A percentile compares a stretch with the other conserved stretches of the same genome.
These are phyloP conservation scores for Babylonia areolata DNA, from an alignment of 1,140 invertebrate genomes.

Conservation along the genomic window DNA sequence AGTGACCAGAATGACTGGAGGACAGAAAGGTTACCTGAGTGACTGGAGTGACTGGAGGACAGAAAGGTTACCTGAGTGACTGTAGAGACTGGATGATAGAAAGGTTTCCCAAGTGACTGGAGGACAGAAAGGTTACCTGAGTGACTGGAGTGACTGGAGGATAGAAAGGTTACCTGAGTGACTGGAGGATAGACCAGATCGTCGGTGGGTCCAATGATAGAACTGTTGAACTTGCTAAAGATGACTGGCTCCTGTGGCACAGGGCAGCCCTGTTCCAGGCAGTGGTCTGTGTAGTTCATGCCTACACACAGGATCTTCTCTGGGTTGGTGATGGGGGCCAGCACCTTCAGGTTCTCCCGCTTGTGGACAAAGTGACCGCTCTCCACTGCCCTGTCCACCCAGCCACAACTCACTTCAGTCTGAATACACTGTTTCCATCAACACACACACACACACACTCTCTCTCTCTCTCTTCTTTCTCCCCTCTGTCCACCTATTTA, in stretches of 20 bases:
- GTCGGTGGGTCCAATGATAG: conserved; percentile 86
- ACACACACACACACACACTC: too few relatives aligned
- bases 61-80: too few relatives aligned
- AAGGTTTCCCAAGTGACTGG: too few relatives aligned
- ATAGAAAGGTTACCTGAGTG: conserved; percentile 75
- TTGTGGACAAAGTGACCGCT: conserved; percentile 57
- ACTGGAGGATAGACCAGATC: conserved; percentile 83
- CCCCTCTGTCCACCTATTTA: too few relatives aligned
- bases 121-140: too few relatives aligned
- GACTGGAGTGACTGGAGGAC: too few relatives aligned
- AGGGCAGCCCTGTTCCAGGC: conserved; percentile 84
- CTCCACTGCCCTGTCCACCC: conserved; percentile 61
- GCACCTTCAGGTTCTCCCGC: conserved; percentile 56
- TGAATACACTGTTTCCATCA: too few relatives aligned
- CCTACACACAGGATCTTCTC: conserved; percentile 89
- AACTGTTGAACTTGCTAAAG: conserved; percentile 88
- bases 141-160: too few relatives aligned
- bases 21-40: too few relatives aligned
- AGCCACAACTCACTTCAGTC: too few relatives aligned
- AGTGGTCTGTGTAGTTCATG: conserved; percentile 87
- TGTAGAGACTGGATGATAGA: too few relatives aligned
- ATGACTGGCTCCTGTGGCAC: conserved; percentile 85
- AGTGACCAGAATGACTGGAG: conserved; percentile 81
- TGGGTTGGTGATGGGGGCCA: conserved; percentile 81
- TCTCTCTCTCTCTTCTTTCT: too few relatives aligned